A percentile compares a stretch with the other conserved stretches of the same genome.
phyloP scores from a whole-genome alignment of 2,797 vertebrate genomes.

The Epinephelus awoara region DNA sequence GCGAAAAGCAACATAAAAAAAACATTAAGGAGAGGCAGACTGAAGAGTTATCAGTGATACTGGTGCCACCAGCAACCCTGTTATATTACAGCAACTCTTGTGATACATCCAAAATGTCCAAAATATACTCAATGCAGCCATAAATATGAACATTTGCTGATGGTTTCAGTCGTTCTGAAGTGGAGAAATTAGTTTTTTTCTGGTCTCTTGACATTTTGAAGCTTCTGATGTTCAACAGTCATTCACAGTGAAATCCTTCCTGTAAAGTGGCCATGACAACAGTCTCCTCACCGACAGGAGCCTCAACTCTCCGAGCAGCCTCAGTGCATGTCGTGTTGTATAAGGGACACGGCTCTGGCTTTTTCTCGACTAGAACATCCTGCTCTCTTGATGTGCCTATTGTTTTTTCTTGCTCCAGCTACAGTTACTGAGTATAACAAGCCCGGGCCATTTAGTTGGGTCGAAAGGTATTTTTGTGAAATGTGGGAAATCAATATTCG shows the following conservation, averaged over 20 bases:
- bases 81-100: background rate
- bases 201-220: background rate
- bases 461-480: conserved; percentile 47
- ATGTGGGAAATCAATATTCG: conserved; percentile 51
- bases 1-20: background rate
- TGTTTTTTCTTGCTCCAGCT: conserved; percentile 33
- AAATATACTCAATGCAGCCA: background rate
- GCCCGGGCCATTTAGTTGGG: conserved; percentile 17
- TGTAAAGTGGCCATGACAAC: conserved; percentile 27
- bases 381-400: conserved; percentile 36
- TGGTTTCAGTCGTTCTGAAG: background rate
- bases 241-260: conserved; percentile 14
- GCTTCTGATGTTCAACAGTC: background rate
- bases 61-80: background rate
- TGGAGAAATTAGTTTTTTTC: background rate
- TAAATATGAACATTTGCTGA: background rate
- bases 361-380: conserved; percentile 24
- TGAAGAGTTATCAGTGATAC: background rate
- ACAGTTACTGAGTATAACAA: conserved; percentile 26
- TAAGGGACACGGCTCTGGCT: conserved; percentile 20
- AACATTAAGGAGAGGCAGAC: background rate
- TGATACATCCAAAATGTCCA: background rate
- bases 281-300: conserved; percentile 6
- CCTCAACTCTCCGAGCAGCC: conserved; percentile 18
- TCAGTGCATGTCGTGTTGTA: conserved; percentile 3